phyloP scores from a whole-genome alignment of 2,113 vertebrate species.

The Connochaetes taurinus region DNA sequence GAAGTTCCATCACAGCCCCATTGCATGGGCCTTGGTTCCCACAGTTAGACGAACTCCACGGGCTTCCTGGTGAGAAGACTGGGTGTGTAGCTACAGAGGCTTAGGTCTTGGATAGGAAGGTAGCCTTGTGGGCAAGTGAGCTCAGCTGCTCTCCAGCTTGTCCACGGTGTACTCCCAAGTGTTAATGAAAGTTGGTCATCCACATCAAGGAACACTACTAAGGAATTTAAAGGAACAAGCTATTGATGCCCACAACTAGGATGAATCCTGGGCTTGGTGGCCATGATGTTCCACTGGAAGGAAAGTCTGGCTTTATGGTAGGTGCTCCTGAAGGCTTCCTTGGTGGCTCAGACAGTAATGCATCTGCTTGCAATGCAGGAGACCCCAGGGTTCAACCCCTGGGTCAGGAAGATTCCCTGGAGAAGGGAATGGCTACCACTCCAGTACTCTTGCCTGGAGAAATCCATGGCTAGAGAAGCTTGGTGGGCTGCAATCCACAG shows the following conservation, averaged over 20 bases:
- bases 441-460: background rate
- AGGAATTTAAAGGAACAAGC: background rate
- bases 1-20: background rate
- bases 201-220: background rate
- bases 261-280: conserved; percentile 79
- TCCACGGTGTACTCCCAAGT: conserved; percentile 82
- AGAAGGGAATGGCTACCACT: background rate
- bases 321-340: conserved; percentile 79
- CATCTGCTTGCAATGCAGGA: background rate
- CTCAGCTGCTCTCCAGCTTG: conserved; percentile 82
- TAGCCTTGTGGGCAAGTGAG: conserved; percentile 75
- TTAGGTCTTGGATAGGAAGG: conserved; percentile 70
- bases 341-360: background rate
- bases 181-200: conserved; percentile 77
- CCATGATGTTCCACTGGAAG: conserved; percentile 85
- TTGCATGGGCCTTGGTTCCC: too few species aligned
- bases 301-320: conserved; percentile 83
- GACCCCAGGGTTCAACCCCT: background rate
- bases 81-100: conserved; percentile 60
- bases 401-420: background rate
- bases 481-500: background rate
- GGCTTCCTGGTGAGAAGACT: conserved; percentile 83
- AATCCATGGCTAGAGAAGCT: background rate
- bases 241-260: background rate
- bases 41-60: conserved; percentile 80